A percentile compares a stretch with the other conserved stretches of the same genome.
Evolutionary conservation across 1,140 invertebrate species (phyloP).

Genomic region (Drepana arcuata): DNA sequence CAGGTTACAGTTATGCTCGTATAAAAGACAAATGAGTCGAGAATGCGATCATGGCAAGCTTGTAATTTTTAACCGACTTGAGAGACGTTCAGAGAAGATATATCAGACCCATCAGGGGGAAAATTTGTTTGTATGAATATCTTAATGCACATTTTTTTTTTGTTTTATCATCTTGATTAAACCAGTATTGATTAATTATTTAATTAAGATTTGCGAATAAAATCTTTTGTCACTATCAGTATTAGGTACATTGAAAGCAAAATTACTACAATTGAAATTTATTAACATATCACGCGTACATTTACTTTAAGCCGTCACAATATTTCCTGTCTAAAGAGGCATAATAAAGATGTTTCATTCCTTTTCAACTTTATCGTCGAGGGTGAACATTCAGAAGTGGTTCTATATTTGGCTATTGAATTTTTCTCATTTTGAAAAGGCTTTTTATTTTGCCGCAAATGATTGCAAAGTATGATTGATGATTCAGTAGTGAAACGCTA

Average conservation of each 20-base stretch:
- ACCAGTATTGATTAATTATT: too few relatives aligned
- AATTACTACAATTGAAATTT: too few relatives aligned
- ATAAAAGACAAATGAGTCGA: slow-evolving; percentile 31
- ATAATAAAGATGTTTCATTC: slow-evolving; percentile 16
- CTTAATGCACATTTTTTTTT: too few relatives aligned
- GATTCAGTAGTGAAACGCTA: slow-evolving; percentile 12
- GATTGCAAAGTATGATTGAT: slow-evolving; percentile 31
- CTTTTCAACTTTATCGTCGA: slow-evolving; percentile 12
- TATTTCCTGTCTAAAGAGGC: slow-evolving; percentile 14
- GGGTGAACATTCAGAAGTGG: slow-evolving; percentile 4
- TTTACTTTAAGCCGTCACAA: slow-evolving; percentile 10
- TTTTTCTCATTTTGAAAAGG: slow-evolving; percentile 13
- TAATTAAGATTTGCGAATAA: too few relatives aligned
- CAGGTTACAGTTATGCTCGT: slow-evolving; percentile 25
- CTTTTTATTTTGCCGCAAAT: slow-evolving; percentile 17
- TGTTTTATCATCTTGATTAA: too few relatives aligned
- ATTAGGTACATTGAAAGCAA: too few relatives aligned
- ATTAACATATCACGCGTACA: too few relatives aligned
- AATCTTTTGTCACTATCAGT: too few relatives aligned
- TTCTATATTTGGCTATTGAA: slow-evolving; percentile 14
- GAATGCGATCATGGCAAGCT: slow-evolving; percentile 19
- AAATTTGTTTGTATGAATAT: too few relatives aligned
- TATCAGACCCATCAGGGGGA: too few relatives aligned
- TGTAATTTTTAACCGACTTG: slow-evolving; percentile 18
- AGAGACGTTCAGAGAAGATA: too few relatives aligned